phyloP scores from a whole-genome alignment of 2,113 vertebrate species.

The Bothrops jararaca region DNA sequence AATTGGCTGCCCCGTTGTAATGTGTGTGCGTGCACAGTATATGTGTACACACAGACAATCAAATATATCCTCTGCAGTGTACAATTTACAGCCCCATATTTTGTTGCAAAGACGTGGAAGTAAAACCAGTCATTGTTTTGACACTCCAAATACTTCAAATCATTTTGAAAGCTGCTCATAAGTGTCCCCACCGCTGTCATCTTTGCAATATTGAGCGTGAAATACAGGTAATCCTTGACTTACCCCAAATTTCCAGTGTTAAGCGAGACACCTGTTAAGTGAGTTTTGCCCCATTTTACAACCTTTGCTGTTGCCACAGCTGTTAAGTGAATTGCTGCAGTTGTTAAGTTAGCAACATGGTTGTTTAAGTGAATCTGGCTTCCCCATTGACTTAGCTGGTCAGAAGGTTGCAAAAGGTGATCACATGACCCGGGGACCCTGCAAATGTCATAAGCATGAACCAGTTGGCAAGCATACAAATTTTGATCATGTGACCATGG shows the following conservation, averaged over 20 bases:
- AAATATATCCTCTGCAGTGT: not conserved
- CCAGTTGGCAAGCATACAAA: not conserved
- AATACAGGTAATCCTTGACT: not conserved
- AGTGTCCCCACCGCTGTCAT: not conserved
- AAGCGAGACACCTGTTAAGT: not conserved
- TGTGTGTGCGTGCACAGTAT: not conserved
- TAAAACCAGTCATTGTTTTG: not conserved
- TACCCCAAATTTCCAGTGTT: not conserved
- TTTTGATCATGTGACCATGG: not conserved
- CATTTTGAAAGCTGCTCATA: not conserved
- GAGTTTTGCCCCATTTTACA: not conserved
- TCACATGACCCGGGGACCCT: not conserved
- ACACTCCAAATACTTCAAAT: not conserved
- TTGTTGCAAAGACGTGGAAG: not conserved
- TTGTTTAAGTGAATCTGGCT: not conserved
- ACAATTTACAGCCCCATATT: not conserved
- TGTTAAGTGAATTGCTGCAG: not conserved
- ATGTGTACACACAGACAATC: not conserved
- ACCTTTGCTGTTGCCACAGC: not conserved
- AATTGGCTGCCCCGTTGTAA: not conserved
- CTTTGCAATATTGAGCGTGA: not conserved
- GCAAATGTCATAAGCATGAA: not conserved
- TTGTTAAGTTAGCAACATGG: not conserved
- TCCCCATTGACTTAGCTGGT: not conserved
- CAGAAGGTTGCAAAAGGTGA: not conserved